A percentile compares a stretch with the other conserved stretches of the same genome.
phyloP scores from a whole-genome alignment of 2,113 vertebrate genomes.

The Pogonocichla stellata region DNA sequence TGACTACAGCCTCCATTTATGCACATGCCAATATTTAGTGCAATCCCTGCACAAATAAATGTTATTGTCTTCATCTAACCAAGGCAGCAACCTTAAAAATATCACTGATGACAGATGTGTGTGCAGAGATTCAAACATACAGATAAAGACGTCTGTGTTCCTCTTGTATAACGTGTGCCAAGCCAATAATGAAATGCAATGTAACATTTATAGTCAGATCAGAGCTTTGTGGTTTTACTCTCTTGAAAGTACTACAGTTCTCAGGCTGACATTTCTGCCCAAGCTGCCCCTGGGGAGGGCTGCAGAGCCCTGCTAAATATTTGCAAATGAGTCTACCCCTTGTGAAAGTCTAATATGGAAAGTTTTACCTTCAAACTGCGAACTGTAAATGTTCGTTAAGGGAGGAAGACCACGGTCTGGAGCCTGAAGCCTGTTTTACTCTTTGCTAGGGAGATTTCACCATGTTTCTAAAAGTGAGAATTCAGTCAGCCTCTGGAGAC shows the following conservation, averaged over 20 bases:
- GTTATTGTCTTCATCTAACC: not conserved
- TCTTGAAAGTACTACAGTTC: not conserved
- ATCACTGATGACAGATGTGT: not conserved
- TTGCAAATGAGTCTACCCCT: not conserved
- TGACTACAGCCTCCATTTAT: not conserved
- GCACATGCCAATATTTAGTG: not conserved
- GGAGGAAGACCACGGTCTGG: not conserved
- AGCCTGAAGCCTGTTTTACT: not conserved
- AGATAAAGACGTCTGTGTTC: not conserved
- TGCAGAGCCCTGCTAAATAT: conserved; percentile 2
- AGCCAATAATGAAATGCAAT: conserved; percentile 21
- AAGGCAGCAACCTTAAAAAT: conserved; percentile 7
- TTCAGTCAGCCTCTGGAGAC: not conserved
- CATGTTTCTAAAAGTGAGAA: not conserved
- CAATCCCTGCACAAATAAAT: conserved; percentile 10
- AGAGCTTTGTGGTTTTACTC: conserved; percentile 10
- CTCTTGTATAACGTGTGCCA: not conserved
- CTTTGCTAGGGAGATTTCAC: not conserved
- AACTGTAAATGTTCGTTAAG: not conserved
- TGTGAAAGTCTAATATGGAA: not conserved
- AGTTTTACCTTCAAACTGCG: not conserved
- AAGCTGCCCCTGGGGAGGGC: not conserved
- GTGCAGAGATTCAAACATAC: not conserved
- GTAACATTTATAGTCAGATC: conserved; percentile 41
- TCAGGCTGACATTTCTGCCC: conserved; percentile 24